Conservation (phyloP, 2,888 invertebrate genomes). For the Nymphalis urticae region DNA sequence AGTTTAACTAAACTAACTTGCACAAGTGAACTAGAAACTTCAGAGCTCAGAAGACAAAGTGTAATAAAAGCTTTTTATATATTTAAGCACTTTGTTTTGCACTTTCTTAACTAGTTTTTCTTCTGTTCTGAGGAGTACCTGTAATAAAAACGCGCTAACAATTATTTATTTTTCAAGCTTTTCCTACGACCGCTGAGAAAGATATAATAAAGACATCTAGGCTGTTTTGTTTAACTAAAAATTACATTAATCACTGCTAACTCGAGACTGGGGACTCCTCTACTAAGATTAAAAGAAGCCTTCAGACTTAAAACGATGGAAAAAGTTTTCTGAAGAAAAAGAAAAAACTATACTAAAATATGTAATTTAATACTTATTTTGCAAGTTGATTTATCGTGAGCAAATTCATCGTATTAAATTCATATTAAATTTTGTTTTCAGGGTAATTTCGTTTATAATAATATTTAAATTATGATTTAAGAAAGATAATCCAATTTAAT, state of each 20-base stretch:
- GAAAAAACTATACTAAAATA: conserved; percentile 39
- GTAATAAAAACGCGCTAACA: conserved; percentile 34
- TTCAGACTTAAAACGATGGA: not conserved
- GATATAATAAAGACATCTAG: conserved; percentile 3
- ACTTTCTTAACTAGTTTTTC: conserved; percentile 41
- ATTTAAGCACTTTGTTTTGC: conserved; percentile 47
- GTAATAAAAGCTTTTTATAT: conserved; percentile 49
- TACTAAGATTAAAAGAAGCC: conserved; percentile 1
- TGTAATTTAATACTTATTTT: not conserved
- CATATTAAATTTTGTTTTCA: not conserved
- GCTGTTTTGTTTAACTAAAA: conserved; percentile 5
- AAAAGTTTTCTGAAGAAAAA: not conserved
- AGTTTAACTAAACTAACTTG: conserved; percentile 32
- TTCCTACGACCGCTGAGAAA: not conserved
- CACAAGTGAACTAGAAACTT: conserved; percentile 39
- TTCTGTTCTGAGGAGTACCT: conserved; percentile 30
- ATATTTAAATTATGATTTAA: conserved; percentile 5
- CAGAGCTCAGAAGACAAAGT: conserved; percentile 45
- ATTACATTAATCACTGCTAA: conserved; percentile 3
- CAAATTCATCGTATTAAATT: not conserved
- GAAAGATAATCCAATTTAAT: conserved; percentile 18
- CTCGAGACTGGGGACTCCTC: not conserved
- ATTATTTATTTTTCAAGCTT: conserved; percentile 16
- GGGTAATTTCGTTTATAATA: not conserved
- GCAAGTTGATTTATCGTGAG: not conserved